Evolutionary conservation across 2,797 vertebrate species (phyloP), one percentile per base, ranked within the genome.

Genomic region (Premnoplex brunnescens): DNA sequence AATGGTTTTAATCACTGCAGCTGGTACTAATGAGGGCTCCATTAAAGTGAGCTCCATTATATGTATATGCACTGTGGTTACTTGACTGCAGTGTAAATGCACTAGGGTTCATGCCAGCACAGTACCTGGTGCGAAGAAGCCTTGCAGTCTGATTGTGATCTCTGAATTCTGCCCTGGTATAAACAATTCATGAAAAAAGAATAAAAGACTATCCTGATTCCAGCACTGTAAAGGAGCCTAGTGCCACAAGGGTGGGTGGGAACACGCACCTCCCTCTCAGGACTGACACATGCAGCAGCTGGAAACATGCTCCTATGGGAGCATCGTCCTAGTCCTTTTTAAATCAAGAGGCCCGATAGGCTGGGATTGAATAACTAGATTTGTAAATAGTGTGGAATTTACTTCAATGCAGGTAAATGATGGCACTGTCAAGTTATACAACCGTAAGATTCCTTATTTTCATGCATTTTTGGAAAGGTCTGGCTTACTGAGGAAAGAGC

Each of bases 381-480:
- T 52, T 87, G 32, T 7, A 74, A 75, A 64, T 30, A 54, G 19
- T 39, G 56, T 85, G 39, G 51, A 43, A 55, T 74, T 67, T 55
- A 34, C 22, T 84, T 67, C 8, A 34, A 0, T 19, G 56, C 28
- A 71, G 36, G 36, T 48, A 64, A 78, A 51, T 3, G 19, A 64
- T 2, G 8, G 46, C n/a, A 32, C 9, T 3, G 8, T 26, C 23
- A 52, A 46, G 43, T 8, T 22, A 6, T 2, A 15, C 0, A 6
- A 34, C 59, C 43, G 6, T 27, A 37, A 59, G 23, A 19, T 52
- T 12, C 21, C 19, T 10, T 46, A 8, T 16, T 59, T 68, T 26
- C 28, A 46, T 12, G 60, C 32, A 30, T 43, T 71, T 72, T 64
- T 4, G 1, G 49, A 59, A 59, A 43, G 20, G 32, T 28, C 41